Percentiles rank a stretch among this genome's conserved stretches.
Conservation (phyloP, 2,888 invertebrate species). For the Hetaerina titia region DNA sequence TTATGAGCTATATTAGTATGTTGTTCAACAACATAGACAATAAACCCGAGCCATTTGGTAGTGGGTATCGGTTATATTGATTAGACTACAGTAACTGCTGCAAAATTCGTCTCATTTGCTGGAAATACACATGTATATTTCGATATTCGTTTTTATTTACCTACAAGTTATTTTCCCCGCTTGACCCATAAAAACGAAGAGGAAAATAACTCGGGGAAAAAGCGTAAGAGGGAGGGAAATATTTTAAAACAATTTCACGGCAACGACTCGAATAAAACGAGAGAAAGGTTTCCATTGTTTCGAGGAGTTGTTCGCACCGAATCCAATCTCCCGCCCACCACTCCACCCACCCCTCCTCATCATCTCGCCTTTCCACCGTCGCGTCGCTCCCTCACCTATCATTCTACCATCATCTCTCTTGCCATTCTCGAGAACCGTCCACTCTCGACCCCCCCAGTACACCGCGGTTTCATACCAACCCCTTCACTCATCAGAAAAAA, state of each 20-base stretch:
- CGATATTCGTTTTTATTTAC: neutral
- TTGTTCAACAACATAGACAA: no score
- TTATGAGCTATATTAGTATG: no score
- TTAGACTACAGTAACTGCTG: no score
- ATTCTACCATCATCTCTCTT: neutral
- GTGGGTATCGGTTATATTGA: no score
- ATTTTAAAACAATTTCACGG: constrained; percentile 25
- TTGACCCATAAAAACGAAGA: neutral
- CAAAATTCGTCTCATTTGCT: no score
- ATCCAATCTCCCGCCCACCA: neutral
- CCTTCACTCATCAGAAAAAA: neutral
- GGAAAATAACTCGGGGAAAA: neutral
- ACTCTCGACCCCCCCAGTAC: neutral
- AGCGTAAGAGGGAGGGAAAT: neutral
- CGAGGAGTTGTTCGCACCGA: neutral
- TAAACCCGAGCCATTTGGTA: no score
- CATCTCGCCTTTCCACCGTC: neutral
- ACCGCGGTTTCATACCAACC: neutral
- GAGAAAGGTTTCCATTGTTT: neutral
- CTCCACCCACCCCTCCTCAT: neutral
- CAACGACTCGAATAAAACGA: neutral
- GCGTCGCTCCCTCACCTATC: neutral
- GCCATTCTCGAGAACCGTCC: neutral
- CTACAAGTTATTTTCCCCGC: neutral
- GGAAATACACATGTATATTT: neutral